A percentile compares a stretch with the other conserved stretches of the same genome.
These are phyloP conservation scores for Drosophila kohkoa DNA, from an alignment of 1,140 invertebrate species.

Conservation along the genomic window DNA sequence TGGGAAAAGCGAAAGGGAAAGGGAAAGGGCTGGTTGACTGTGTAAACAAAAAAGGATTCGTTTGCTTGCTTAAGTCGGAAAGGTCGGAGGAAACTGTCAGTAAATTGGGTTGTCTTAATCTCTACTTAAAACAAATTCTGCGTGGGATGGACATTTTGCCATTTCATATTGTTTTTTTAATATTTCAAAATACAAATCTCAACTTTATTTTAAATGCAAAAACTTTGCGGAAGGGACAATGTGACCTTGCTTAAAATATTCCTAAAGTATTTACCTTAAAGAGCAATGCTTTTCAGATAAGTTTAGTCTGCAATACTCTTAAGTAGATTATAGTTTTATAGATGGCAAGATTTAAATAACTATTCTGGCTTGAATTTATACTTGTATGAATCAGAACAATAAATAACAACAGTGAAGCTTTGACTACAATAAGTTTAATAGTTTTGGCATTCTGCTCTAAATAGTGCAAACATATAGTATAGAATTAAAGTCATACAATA, in stretches of 20 bases:
- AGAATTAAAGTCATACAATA: too few relatives aligned
- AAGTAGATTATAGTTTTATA: too few relatives aligned
- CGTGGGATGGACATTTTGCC: neutral
- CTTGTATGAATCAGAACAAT: too few relatives aligned
- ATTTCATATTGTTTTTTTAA: slow-evolving; percentile 13
- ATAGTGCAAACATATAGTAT: too few relatives aligned
- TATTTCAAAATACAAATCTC: neutral
- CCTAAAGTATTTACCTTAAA: neutral
- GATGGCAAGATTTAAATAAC: too few relatives aligned
- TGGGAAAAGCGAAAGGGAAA: neutral
- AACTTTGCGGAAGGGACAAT: neutral
- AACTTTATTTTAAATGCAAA: neutral
- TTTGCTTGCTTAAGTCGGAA: slow-evolving; percentile 10
- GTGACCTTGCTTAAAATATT: neutral
- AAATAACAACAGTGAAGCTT: too few relatives aligned
- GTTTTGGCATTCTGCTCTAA: too few relatives aligned
- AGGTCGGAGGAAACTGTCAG: slow-evolving; percentile 21
- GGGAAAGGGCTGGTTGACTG: neutral
- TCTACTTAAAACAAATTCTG: slow-evolving; percentile 24
- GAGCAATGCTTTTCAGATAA: neutral
- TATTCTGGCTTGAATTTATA: too few relatives aligned
- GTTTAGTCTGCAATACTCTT: too few relatives aligned
- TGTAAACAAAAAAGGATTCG: slow-evolving; percentile 28
- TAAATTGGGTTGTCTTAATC: slow-evolving; percentile 34
- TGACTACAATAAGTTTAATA: too few relatives aligned